Evolutionary conservation across 1,140 invertebrate species (phyloP).

Genomic region (Samia ricini): DNA sequence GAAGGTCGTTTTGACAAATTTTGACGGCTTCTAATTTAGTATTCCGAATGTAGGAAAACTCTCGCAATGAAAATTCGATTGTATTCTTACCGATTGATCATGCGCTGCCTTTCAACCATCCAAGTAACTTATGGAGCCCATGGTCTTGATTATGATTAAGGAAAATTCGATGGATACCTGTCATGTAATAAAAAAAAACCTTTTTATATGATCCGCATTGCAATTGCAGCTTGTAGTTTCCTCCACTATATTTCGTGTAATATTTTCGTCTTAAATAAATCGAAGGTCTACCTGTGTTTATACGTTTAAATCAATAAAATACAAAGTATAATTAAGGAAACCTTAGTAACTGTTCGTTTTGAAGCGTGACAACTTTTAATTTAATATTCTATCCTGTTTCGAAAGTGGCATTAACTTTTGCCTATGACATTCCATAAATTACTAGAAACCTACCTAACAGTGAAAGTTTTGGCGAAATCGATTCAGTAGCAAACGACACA

Average conservation of each 20-base stretch:
- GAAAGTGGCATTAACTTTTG: slow-evolving; percentile 17
- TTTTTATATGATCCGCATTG: not conserved
- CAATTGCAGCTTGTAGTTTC: not conserved
- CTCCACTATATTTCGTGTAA: not conserved
- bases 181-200: not conserved
- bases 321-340: not conserved
- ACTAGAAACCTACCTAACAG: slow-evolving; percentile 18
- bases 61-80: slow-evolving; percentile 10
- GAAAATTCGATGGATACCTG: slow-evolving; percentile 16
- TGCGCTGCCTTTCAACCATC: slow-evolving; percentile 14
- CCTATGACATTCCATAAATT: slow-evolving; percentile 19
- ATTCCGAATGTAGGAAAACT: slow-evolving; percentile 27
- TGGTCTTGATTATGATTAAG: slow-evolving; percentile 21
- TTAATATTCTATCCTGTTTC: slow-evolving; percentile 3
- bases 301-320: not conserved
- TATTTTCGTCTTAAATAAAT: not conserved
- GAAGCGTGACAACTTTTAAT: not conserved
- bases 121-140: slow-evolving; percentile 18
- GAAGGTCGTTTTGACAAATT: slow-evolving; percentile 38
- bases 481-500: slow-evolving; percentile 13
- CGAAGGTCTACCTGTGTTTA: not conserved
- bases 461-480: slow-evolving; percentile 15
- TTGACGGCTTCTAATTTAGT: slow-evolving; percentile 34
- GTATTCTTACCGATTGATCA: slow-evolving; percentile 9
- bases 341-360: not conserved